A percentile compares a stretch with the other conserved stretches of the same genome.
phyloP scores from a whole-genome alignment of 2,113 vertebrate species.

The Solea senegalensis region DNA sequence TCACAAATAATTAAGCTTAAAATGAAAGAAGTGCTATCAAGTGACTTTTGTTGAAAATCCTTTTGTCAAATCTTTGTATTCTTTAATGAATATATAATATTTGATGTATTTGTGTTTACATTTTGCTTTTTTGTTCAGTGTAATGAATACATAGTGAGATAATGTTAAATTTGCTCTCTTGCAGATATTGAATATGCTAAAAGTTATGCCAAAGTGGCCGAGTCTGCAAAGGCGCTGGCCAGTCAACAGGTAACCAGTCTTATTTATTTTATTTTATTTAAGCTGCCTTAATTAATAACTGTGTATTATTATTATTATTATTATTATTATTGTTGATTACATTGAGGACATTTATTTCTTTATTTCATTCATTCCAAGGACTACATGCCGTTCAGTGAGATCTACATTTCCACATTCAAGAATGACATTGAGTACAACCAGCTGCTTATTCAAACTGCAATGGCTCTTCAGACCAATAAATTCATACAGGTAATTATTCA shows the following conservation, averaged over 20 bases:
- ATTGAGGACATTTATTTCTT: slow-evolving; percentile 2
- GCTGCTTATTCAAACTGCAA: slow-evolving; percentile 87
- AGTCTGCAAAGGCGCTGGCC: slow-evolving; percentile 88
- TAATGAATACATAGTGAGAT: background rate
- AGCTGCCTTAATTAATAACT: background rate
- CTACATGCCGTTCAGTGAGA: slow-evolving; percentile 93
- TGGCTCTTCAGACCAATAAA: slow-evolving; percentile 93
- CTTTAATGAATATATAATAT: too few species aligned
- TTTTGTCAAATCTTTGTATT: too few species aligned
- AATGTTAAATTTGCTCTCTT: slow-evolving; percentile 13
- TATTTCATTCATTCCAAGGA: slow-evolving; percentile 79
- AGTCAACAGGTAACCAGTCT: slow-evolving; percentile 85
- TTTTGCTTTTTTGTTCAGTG: background rate
- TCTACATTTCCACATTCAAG: slow-evolving; percentile 90
- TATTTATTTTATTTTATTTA: background rate
- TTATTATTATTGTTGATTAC: too few species aligned
- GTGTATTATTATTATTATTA: too few species aligned
- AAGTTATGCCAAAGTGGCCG: slow-evolving; percentile 92
- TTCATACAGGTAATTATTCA: slow-evolving; percentile 90
- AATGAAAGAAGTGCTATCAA: too few species aligned
- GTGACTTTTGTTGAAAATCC: too few species aligned
- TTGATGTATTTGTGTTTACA: too few species aligned
- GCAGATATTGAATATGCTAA: slow-evolving; percentile 93
- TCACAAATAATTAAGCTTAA: too few species aligned
- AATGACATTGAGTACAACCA: slow-evolving; percentile 91